Evolutionary conservation across 2,797 vertebrate genomes (phyloP), one percentile per base, ranked within the genome.

Genomic region (Syndactyla subalaris): DNA sequence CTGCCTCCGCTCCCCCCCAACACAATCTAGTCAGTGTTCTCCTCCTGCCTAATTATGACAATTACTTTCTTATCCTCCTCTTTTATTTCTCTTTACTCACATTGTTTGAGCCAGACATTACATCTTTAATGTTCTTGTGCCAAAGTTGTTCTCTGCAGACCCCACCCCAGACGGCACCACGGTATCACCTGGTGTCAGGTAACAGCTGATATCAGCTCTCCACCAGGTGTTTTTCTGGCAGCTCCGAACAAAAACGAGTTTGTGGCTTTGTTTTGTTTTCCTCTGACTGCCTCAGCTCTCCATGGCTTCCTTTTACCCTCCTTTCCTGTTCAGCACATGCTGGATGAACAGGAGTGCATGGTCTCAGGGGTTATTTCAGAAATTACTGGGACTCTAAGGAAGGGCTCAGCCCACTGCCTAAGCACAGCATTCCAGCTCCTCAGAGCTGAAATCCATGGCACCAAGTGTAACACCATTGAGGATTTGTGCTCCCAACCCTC

Each of bases 41-140:
- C n/a, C 82, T 92, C 81, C 80, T 88, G 80, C 49, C 76, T 92
- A 85, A 95, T 95, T 97, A 94, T 67, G 88, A 49, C 86, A 94
- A 94, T 82, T 94, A 83, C 45, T 85, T 88, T 96, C 80, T 95
- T 70, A 82, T 76, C 85, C 48, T 86, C 32, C 62, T 68, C 43
- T 73, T 91, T 89, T 86, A 86, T 88, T 95, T 93, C 52, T 59
- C 39, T 92, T n/a, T 61, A 29, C 79, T 66, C 46, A 22, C 39
- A 41, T 84, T 95, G 76, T 92, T 83, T 78, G 73, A 93, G 43
- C 12, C 82, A 89, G 72, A 75, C 89, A 38, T 89, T 91, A 59
- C 66, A 73, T 19, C 79, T 94, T 88, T 79, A 30, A 86, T 71
- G 22, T 49, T 90, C 76, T 57, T 52, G 36, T 63, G 72, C 58